Percentiles rank a stretch among this genome's conserved stretches.
Evolutionary conservation across 2,888 invertebrate genomes (phyloP).

Genomic region (Mythimna albipuncta): DNA sequence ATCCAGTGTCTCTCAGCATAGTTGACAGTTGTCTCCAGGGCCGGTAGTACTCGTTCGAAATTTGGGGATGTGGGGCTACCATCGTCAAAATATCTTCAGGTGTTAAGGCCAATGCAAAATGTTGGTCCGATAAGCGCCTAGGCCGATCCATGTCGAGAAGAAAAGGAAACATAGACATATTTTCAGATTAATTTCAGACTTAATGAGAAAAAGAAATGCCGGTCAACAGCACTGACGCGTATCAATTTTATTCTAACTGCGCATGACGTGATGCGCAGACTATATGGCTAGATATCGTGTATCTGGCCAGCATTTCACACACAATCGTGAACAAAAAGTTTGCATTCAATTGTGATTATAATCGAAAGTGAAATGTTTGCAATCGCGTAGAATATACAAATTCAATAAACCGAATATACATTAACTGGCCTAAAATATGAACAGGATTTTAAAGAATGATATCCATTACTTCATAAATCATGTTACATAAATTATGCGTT

Average conservation of each 20-base stretch:
- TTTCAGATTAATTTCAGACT: slow-evolving; percentile 34
- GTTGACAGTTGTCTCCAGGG: slow-evolving; percentile 65
- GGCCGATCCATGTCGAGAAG: slow-evolving; percentile 68
- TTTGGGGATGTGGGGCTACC: slow-evolving; percentile 63
- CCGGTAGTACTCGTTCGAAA: slow-evolving; percentile 59
- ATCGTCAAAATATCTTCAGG: slow-evolving; percentile 76
- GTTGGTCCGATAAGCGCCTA: slow-evolving; percentile 74
- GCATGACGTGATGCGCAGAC: slow-evolving; percentile 53
- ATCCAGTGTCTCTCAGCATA: slow-evolving; percentile 79
- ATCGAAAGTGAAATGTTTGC: too few species aligned
- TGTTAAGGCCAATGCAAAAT: slow-evolving; percentile 76
- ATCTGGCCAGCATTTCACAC: slow-evolving; percentile 53
- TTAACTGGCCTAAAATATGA: too few species aligned
- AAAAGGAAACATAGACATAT: slow-evolving; percentile 64
- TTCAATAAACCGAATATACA: too few species aligned
- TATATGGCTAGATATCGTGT: slow-evolving; percentile 13
- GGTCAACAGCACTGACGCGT: slow-evolving; percentile 13
- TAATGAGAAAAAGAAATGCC: slow-evolving; percentile 41
- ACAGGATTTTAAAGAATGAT: too few species aligned
- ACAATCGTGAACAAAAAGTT: slow-evolving; percentile 37
- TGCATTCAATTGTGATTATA: not conserved
- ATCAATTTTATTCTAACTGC: slow-evolving; percentile 40
- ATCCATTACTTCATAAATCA: too few species aligned
- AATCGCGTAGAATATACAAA: too few species aligned
- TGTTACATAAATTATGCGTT: too few species aligned